A percentile compares a stretch with the other conserved stretches of the same genome.
Evolutionary conservation across 2,888 invertebrate species (phyloP).

Genomic region (Aleiodes leptofemur): DNA sequence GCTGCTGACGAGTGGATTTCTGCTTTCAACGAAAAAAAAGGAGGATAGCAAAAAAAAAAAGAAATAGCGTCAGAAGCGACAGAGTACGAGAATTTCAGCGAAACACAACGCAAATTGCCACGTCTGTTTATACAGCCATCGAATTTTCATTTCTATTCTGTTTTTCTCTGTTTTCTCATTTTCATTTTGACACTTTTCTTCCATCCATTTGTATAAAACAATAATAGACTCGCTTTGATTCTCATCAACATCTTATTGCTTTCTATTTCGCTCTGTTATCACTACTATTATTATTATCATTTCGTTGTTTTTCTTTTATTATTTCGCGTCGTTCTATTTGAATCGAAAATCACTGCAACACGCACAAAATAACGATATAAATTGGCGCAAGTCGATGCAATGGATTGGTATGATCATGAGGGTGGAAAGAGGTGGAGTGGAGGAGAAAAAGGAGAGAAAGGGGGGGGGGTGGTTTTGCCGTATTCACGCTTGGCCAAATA

Average conservation of each 20-base stretch:
- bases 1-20: conserved; percentile 23
- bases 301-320: not conserved
- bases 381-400: conserved; percentile 29
- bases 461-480: not conserved
- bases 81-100: conserved; percentile 8
- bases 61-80: not conserved
- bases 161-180: not conserved
- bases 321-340: not conserved
- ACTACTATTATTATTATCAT: not conserved
- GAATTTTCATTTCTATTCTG: not conserved
- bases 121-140: conserved; percentile 23
- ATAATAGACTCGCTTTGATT: not conserved
- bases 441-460: too few species aligned
- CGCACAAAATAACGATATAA: conserved; percentile 22
- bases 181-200: conserved; percentile 7
- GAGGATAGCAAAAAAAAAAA: not conserved
- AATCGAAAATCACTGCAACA: not conserved
- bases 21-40: not conserved
- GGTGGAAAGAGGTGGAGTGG: not conserved
- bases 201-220: not conserved
- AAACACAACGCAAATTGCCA: conserved; percentile 27
- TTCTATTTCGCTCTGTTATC: not conserved
- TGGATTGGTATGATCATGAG: conserved; percentile 7
- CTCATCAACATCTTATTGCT: not conserved
- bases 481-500: conserved; percentile 33